Base-by-base conservation (phyloP, 2,888 invertebrate genomes). In the Volucella inanis region DNA sequence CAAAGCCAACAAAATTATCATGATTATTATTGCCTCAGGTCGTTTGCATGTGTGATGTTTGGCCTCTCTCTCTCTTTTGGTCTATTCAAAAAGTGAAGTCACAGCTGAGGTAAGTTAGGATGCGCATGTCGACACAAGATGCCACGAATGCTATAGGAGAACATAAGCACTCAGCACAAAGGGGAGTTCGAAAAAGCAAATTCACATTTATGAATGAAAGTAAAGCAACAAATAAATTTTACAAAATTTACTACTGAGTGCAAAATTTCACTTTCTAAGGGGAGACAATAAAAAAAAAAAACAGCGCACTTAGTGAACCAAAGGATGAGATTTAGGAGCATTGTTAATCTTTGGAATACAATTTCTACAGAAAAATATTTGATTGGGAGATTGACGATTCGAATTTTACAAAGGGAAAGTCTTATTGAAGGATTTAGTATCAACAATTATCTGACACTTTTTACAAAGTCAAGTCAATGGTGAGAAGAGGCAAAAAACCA, bases 21-120 rank as follows among this genome's bases (percentile, higher is more conserved):
- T 84, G 65, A 84, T 85, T 85, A 81, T 80, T 76, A 85, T 85
- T 68, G 80, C 81, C 85, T 64, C 67, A 68, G 72, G 67, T 77
- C 68, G 76, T 72, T 85, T 85, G 71, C 61, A 70, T 84, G 31
- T 31, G 79, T 84, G 59, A 70, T 79, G 59, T 71, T 41, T 45
- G 54, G 18, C 64, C 45, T 38, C 39, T 38, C 15, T 38, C 15
- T 43, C 55, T 76, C 14, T 11, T 50, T 54, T 57, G 15, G 22
- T 62, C 67, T 68, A 15, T 50, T 15, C 22, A 49, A 55, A 72
- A 18, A 41, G 59, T 45, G 38, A 52, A 64, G 12, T 47, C 54
- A 49, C 57, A 55, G 70, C 38, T 71, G 45, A 52, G 65, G 71
- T 67, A 80, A 76, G 62, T 80, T 71, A 76, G 81, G 76, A 81